These are phyloP conservation scores for Dromaius novaehollandiae DNA, from an alignment of 2,113 vertebrate genomes.

Conservation along the genomic window DNA sequence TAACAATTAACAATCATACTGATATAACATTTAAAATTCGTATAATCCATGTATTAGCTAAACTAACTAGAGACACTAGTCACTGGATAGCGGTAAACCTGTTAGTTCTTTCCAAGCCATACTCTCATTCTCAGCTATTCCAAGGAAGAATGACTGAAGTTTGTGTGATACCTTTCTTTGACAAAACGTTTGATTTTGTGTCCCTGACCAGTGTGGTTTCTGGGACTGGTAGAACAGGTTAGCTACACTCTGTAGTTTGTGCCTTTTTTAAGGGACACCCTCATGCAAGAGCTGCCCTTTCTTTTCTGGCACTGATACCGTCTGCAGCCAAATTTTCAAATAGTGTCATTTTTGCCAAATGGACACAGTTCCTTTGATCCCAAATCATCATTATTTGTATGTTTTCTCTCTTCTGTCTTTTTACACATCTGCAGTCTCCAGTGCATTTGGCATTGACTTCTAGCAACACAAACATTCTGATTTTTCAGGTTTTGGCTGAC, in stretches of 20 bases:
- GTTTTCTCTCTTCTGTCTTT: too few relatives aligned
- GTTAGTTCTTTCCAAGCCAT: neutral
- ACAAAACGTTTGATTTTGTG: neutral
- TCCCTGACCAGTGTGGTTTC: neutral
- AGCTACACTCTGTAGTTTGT: neutral
- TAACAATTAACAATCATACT: neutral
- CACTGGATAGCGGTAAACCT: neutral
- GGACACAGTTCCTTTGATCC: neutral
- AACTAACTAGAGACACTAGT: neutral
- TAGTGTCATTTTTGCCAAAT: neutral
- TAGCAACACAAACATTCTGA: neutral
- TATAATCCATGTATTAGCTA: neutral
- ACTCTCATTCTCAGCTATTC: neutral
- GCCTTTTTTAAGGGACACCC: neutral
- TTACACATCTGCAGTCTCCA: neutral
- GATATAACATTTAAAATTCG: neutral
- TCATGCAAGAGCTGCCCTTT: neutral
- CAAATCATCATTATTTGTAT: neutral
- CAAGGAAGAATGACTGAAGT: neutral
- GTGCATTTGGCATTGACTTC: too few relatives aligned
- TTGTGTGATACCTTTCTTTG: neutral
- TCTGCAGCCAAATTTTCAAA: neutral
- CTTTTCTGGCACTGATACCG: neutral
- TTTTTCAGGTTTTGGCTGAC: neutral
- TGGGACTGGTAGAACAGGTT: neutral